Evolutionary conservation across 2,888 invertebrate species (phyloP).

Genomic region (Lasioglossum calceatum): DNA sequence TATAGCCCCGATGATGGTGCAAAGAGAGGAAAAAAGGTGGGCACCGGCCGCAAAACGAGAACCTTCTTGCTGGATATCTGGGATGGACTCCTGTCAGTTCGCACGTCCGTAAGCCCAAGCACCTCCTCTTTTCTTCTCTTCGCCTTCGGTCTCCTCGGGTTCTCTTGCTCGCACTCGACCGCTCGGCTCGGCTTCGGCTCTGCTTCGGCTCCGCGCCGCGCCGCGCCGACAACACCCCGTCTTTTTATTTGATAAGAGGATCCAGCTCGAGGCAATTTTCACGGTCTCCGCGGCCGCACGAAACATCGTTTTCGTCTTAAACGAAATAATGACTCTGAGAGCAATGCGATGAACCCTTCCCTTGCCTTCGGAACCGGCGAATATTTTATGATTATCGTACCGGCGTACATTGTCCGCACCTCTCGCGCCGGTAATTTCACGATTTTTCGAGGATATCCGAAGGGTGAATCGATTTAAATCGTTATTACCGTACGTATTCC

Average conservation of each 20-base stretch:
- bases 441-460: constrained; percentile 5
- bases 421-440: constrained; percentile 19
- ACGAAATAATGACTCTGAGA: constrained; percentile 70
- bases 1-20: constrained; percentile 80
- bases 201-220: constrained; percentile 19
- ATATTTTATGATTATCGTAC: constrained; percentile 69
- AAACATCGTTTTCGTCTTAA: constrained; percentile 72
- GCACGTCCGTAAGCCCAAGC: constrained; percentile 75
- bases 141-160: constrained; percentile 42
- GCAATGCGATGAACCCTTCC: constrained; percentile 57
- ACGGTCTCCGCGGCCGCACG: constrained; percentile 68
- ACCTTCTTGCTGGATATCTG: constrained; percentile 75
- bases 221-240: constrained; percentile 57
- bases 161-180: constrained; percentile 23
- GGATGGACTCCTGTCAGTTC: constrained; percentile 80
- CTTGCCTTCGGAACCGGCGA: constrained; percentile 41
- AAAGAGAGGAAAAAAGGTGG: constrained; percentile 77
- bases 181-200: background rate
- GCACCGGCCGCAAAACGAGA: constrained; percentile 76
- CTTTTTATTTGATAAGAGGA: constrained; percentile 75
- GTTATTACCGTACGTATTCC: background rate
- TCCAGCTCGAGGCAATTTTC: constrained; percentile 72
- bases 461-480: constrained; percentile 24
- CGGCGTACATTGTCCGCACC: constrained; percentile 69
- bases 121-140: constrained; percentile 68